phyloP scores from a whole-genome alignment of 1,140 invertebrate species.

The Drosophila bocki region DNA sequence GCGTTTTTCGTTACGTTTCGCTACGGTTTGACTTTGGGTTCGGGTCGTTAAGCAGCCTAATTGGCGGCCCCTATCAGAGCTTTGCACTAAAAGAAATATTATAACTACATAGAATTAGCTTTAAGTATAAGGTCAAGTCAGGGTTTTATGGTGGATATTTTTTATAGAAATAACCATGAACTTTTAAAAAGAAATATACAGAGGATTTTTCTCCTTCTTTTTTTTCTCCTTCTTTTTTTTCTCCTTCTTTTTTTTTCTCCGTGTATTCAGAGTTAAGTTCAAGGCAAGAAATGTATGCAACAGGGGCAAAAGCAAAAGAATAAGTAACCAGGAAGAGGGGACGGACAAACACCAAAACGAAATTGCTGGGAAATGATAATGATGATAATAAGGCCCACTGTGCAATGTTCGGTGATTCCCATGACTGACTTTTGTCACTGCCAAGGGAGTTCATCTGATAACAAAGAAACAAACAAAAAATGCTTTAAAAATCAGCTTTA shows the following conservation, averaged over 20 bases:
- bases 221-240: no score
- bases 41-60: conserved; percentile 68
- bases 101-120: not conserved
- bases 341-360: not conserved
- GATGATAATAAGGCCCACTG: conserved; percentile 9
- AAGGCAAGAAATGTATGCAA: conserved; percentile 28
- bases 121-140: not conserved
- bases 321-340: conserved; percentile 31
- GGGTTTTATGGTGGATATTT: not conserved
- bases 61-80: conserved; percentile 25
- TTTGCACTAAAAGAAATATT: conserved; percentile 11
- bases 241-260: no score
- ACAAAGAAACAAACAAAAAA: not conserved
- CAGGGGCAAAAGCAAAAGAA: not conserved
- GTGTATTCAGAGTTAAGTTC: conserved; percentile 17
- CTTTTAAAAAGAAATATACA: not conserved
- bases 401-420: conserved; percentile 11
- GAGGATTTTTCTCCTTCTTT: no score
- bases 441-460: conserved; percentile 23
- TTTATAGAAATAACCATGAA: not conserved
- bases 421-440: conserved; percentile 11
- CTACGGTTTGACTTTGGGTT: conserved; percentile 25
- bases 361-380: conserved; percentile 21
- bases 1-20: conserved; percentile 17
- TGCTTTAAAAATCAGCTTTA: conserved; percentile 3